Base-by-base conservation (phyloP, 2,113 vertebrate genomes). In the Pipa parva region DNA sequence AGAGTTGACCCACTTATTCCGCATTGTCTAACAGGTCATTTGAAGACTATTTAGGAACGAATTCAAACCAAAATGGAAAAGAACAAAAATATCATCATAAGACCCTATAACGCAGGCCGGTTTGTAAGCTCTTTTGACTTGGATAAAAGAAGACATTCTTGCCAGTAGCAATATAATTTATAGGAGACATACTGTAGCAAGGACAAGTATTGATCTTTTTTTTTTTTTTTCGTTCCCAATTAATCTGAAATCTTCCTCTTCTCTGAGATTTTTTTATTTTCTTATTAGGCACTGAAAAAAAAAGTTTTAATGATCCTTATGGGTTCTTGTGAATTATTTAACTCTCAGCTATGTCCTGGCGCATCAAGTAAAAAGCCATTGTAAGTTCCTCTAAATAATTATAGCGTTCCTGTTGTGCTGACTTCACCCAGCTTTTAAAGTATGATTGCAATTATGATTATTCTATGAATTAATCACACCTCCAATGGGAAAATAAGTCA, bases 331-430 rank as follows among this genome's bases (percentile, higher is more conserved):
- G 42, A 62, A 48, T 48, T 49, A 22, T 27, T 37, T 39, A 9
- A 21, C 21, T 29, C 4, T 15, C 8, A 11, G 26, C 45, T 56
- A 28, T 56, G 31, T 50, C 17, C 42, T 59, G 8, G 11, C 31
- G 17, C 11, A 20, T 6, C 39, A 42, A 42, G n/a, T 42, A 42
- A 42, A 51, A 59, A 51, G 33, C 2, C 20, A 59, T 42, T 56
- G 25, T 26, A 22, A 58, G 64, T 54, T 70, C 48, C 42, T 31
- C 49, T 21, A 25, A 42, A 61, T 25, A 70, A 51, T 18, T 29
- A 31, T 7, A 27, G 9, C 15, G 9, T 9, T n/a, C n/a, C n/a
- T n/a, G n/a, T n/a, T 20, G 21, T 5, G 10, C 39, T 6, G 39
- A 42, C 2, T n/a, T 8, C 7, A 13, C 12, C 6, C 5, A 4